phyloP scores from a whole-genome alignment of 2,888 invertebrate species.

The Empis livida region DNA sequence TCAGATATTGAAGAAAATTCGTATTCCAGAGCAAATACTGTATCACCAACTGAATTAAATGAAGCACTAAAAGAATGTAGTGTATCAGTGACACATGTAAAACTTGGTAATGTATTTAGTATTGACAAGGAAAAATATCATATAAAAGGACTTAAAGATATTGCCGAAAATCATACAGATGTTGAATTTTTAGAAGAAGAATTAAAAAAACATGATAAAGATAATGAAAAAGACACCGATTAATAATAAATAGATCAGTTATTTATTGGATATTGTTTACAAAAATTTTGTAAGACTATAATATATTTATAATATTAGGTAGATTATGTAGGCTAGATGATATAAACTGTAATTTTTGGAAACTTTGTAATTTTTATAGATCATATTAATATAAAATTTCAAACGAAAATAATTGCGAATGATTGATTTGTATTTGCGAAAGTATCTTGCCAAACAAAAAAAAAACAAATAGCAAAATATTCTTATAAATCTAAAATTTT shows the following conservation, averaged over 20 bases:
- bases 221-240: conserved; percentile 7
- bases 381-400: no score
- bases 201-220: conserved; percentile 13
- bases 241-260: conserved; percentile 5
- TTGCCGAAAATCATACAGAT: conserved; percentile 39
- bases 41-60: conserved; percentile 31
- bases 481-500: no score
- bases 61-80: conserved; percentile 35
- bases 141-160: conserved; percentile 37
- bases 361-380: no score
- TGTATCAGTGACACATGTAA: conserved; percentile 36
- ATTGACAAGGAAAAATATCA: conserved; percentile 38
- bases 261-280: conserved; percentile 10
- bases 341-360: no score
- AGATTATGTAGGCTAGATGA: no score
- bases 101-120: conserved; percentile 35
- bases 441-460: no score
- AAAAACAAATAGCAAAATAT: no score
- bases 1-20: conserved; percentile 37
- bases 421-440: no score
- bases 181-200: conserved; percentile 40
- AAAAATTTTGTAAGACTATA: no score
- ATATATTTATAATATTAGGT: no score
- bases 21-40: conserved; percentile 23
- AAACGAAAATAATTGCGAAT: no score